Conservation (phyloP, 1,140 invertebrate species). For the Dendroctonus valens region DNA sequence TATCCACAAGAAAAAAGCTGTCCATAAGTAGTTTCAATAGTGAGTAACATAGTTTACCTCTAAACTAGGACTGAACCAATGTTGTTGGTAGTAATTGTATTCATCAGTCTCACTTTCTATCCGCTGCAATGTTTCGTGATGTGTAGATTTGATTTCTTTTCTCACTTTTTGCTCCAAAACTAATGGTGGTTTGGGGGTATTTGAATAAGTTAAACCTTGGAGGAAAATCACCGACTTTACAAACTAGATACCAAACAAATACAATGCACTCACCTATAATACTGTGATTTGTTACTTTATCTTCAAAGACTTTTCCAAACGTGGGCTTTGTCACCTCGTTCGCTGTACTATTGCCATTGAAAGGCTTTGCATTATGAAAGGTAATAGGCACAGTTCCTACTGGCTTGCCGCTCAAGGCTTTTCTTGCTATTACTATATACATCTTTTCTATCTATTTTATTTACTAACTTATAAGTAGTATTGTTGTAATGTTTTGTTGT, state of each 20-base stretch:
- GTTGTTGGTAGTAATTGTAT: conserved; percentile 48
- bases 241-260: background rate
- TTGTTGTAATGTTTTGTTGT: conserved; percentile 26
- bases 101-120: conserved; percentile 44
- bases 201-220: conserved; percentile 40
- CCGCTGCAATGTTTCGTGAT: conserved; percentile 48
- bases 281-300: conserved; percentile 45
- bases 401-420: background rate
- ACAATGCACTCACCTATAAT: conserved; percentile 45
- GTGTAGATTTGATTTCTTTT: conserved; percentile 35
- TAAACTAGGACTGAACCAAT: conserved; percentile 49
- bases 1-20: too few species aligned
- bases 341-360: conserved; percentile 25
- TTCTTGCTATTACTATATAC: conserved; percentile 34
- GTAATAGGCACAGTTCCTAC: conserved; percentile 2
- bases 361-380: conserved; percentile 2
- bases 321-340: conserved; percentile 36
- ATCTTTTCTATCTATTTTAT: conserved; percentile 32
- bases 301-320: conserved; percentile 35
- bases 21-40: too few species aligned
- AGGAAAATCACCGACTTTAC: background rate
- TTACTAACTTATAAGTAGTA: conserved; percentile 28
- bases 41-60: conserved; percentile 38
- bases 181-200: conserved; percentile 33
- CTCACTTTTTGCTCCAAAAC: conserved; percentile 37